These are phyloP conservation scores for Xyrichtys novacula DNA, from an alignment of 2,797 vertebrate species.

Conservation along the genomic window DNA sequence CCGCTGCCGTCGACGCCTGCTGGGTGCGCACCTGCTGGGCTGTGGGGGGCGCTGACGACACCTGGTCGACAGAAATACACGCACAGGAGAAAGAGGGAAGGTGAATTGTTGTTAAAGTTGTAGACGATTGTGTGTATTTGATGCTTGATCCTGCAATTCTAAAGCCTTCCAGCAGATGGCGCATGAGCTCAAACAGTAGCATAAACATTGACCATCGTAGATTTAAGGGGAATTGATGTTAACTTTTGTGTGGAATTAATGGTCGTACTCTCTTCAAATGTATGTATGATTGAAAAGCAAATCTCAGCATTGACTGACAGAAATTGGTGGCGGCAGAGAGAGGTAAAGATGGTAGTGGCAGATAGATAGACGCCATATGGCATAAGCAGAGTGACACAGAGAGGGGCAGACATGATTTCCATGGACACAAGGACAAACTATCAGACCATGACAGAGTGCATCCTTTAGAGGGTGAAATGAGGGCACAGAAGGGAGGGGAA, in stretches of 20 bases:
- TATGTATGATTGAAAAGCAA: background rate
- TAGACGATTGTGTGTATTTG: background rate
- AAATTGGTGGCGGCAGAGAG: background rate
- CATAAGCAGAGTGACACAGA: slow-evolving; percentile 7
- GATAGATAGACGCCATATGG: slow-evolving; percentile 32
- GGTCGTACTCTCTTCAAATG: slow-evolving; percentile 13
- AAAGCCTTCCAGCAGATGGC: slow-evolving; percentile 62
- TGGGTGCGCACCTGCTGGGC: slow-evolving; percentile 90
- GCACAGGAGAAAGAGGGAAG: background rate
- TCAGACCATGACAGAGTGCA: slow-evolving; percentile 32
- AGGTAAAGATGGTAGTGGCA: slow-evolving; percentile 17
- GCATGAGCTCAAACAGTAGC: slow-evolving; percentile 1
- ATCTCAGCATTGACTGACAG: slow-evolving; percentile 5
- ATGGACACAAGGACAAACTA: slow-evolving; percentile 42
- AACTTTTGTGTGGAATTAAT: slow-evolving; percentile 16
- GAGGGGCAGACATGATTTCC: slow-evolving; percentile 21
- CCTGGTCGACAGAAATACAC: slow-evolving; percentile 76
- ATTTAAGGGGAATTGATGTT: slow-evolving; percentile 2
- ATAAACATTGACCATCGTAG: background rate
- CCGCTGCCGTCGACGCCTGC: slow-evolving; percentile 86
- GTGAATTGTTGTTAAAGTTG: background rate
- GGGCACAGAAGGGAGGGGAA: slow-evolving; percentile 5
- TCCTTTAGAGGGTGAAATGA: slow-evolving; percentile 18
- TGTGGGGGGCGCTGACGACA: slow-evolving; percentile 81
- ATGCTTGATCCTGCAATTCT: slow-evolving; percentile 21